Base-by-base conservation (phyloP, 2,888 invertebrate species). In the Oscheius onirici region DNA sequence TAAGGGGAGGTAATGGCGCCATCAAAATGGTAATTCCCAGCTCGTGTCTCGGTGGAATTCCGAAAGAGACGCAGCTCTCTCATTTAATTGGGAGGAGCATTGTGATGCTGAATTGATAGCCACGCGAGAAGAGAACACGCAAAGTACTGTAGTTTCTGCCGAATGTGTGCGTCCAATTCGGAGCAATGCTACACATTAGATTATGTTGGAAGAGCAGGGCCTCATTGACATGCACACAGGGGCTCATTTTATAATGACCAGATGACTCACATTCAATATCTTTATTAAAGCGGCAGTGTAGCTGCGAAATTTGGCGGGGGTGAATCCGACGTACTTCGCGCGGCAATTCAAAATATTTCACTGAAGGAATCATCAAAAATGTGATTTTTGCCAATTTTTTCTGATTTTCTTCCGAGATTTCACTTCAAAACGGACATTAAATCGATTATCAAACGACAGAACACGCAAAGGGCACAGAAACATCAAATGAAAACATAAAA, bases 21-120 rank as follows among this genome's bases (percentile, higher is more conserved):
- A 66, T 66, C 52, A 66, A 66, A 66, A 52, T 66, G 66, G 51
- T 66, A 66, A 66, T 66, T 66, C 66, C 66, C 17, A 13, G 34
- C 34, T 34, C 8, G 49, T 34, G 66, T 51, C 66, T 34, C 66
- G 66, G 66, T 49, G 66, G 66, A 66, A 66, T 66, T 66, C 52
- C 24, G 26, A 63, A 15, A 28, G 20, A 66, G 63, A n/a, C n/a
- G n/a, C n/a, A n/a, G n/a, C n/a, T n/a, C n/a, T n/a, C 63, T 58
- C 63, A 63, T 63, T 63, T 63, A 63, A 63, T 63, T 63, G 63
- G 63, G 28, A 60, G 43, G 24, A 60, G 60, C 26, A 55, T 55
- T 55, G 55, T 55, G 34, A 6, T 8, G 3, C 34, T 28, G 58
- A 41, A 58, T 58, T 58, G 34, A 58, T 58, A 58, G 58, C 40